Evolutionary conservation across 2,888 invertebrate genomes (phyloP), one percentile per base, ranked within the genome.

Genomic region (Amphipyra berbera): DNA sequence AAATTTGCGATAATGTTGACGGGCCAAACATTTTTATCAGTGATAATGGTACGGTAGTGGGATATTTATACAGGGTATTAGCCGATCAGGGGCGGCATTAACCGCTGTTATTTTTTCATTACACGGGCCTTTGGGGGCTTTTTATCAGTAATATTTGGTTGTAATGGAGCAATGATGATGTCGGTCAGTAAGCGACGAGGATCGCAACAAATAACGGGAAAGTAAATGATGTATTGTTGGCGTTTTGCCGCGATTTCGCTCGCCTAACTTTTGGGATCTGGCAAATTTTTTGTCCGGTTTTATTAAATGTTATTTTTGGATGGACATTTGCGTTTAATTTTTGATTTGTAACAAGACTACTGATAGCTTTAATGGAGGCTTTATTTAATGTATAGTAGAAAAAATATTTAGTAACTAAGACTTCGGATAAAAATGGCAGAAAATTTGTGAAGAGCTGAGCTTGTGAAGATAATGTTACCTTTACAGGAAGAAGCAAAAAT

Each of bases 1-100:
- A 83, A 84, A 80, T 82, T 78, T 81, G 83, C 76, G 76, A 81
- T 85, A 83, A 83, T 85, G 72, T 83, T 79, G 79, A 53, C 49
- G 62, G 73, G 63, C 67, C 71, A 78, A 79, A 82, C 78, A 78
- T 79, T 84, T 86, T 84, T 82, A 82, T 81, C 73, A 68, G 76
- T 69, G 79, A 66, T 82, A 82, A 81, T 78, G 79, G 76, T 71
- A 71, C 64, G 77, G 71, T 76, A 68, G 78, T 81, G 61, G 75
- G 82, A 78, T 84, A 84, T 81, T 80, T 75, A 77, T 74, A 76
- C 74, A 45, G 71, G 57, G 65, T 72, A 69, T 77, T 71, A 76
- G 67, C 66, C 73, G 78, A 80, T 79, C 78, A 78, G 58, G 67
- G 63, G 66, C 62, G 58, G 76, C 61, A 78, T 80, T 73, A 73